Percentiles rank a stretch among this genome's conserved stretches.
phyloP scores from a whole-genome alignment of 2,888 invertebrate species.

The Drosophila kambysellisi region DNA sequence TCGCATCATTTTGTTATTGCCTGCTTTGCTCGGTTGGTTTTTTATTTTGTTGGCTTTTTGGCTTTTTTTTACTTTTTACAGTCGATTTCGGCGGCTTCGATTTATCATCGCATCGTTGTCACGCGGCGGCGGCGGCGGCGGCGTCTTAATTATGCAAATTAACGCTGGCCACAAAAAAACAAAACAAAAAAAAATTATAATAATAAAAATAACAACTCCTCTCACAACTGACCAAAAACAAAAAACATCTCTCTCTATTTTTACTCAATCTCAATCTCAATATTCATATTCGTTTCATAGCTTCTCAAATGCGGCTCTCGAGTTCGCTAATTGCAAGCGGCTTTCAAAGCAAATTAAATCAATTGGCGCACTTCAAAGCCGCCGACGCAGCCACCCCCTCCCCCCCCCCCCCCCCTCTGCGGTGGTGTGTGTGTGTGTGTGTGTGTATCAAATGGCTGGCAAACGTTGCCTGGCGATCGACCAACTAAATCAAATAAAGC shows the following conservation, averaged over 20 bases:
- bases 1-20: constrained; percentile 18
- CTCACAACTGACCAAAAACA: constrained; percentile 19
- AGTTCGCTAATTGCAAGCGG: constrained; percentile 66
- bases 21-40: neutral
- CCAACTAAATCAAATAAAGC: constrained; percentile 69
- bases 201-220: constrained; percentile 1
- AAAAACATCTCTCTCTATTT: neutral
- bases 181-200: neutral
- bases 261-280: neutral
- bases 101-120: constrained; percentile 71
- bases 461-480: constrained; percentile 14
- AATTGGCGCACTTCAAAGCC: constrained; percentile 69
- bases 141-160: constrained; percentile 78
- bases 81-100: constrained; percentile 43
- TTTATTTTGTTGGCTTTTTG: neutral
- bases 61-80: constrained; percentile 1
- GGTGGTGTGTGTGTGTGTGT: neutral
- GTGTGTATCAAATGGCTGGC: constrained; percentile 48
- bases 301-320: neutral
- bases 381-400: constrained; percentile 34
- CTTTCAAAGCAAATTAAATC: constrained; percentile 70
- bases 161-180: constrained; percentile 32
- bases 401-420: neutral
- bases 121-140: constrained; percentile 57
- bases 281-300: neutral